phyloP scores from a whole-genome alignment of 2,888 invertebrate genomes.

The Automeris io region DNA sequence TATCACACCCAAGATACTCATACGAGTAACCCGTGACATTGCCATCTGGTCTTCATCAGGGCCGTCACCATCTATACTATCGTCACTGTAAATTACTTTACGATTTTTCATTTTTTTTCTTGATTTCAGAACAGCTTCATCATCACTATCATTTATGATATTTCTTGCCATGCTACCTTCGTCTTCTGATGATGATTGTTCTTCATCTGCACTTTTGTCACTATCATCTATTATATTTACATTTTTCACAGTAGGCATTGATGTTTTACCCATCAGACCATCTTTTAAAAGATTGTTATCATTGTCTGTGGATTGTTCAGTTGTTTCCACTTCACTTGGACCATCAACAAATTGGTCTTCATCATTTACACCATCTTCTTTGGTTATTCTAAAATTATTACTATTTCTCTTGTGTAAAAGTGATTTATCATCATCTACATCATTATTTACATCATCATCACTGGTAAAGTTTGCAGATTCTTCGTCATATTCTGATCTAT shows the following conservation, averaged over 20 bases:
- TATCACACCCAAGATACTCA: constrained; percentile 68
- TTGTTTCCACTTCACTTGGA: constrained; percentile 39
- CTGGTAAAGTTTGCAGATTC: constrained; percentile 15
- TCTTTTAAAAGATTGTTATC: neutral
- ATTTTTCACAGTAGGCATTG: too few species aligned
- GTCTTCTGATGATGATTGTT: neutral
- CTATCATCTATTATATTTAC: constrained; percentile 11
- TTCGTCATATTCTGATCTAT: constrained; percentile 1
- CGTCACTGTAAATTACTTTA: constrained; percentile 9
- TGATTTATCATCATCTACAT: constrained; percentile 15
- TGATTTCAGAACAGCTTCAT: constrained; percentile 3
- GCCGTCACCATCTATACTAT: constrained; percentile 25
- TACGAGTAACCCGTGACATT: constrained; percentile 65
- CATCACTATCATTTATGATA: constrained; percentile 2
- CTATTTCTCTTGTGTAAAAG: neutral
- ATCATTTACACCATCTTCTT: neutral
- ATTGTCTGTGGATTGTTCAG: neutral
- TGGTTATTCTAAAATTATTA: neutral
- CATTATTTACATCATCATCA: constrained; percentile 12
- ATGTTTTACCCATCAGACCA: too few species aligned
- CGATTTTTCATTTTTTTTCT: constrained; percentile 5
- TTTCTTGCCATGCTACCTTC: constrained; percentile 1
- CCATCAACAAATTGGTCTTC: constrained; percentile 18
- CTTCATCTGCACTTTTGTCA: constrained; percentile 14
- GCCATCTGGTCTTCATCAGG: constrained; percentile 60